phyloP scores from a whole-genome alignment of 2,888 invertebrate genomes.

The Atrina japonica region DNA sequence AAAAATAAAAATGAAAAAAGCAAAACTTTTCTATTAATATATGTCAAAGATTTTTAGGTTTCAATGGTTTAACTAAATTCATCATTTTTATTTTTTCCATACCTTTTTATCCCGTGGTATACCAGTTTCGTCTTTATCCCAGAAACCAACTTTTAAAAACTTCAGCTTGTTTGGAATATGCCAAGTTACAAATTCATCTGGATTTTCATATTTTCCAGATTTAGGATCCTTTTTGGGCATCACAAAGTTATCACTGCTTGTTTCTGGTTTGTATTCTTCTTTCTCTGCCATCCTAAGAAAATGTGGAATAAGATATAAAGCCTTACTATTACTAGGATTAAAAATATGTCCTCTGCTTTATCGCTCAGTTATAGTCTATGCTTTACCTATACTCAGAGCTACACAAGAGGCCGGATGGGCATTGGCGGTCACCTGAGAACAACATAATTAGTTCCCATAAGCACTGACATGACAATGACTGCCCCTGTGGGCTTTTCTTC shows the following conservation, averaged over 20 bases:
- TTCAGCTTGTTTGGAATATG: conserved; percentile 19
- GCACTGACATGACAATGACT: too few relatives aligned
- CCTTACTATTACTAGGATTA: too few relatives aligned
- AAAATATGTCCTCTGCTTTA: too few relatives aligned
- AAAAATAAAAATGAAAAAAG: background rate
- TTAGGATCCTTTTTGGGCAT: background rate
- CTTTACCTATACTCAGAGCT: too few relatives aligned
- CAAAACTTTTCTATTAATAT: background rate
- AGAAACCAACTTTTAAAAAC: background rate
- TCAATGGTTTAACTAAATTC: background rate
- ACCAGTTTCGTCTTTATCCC: background rate
- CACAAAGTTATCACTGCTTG: background rate
- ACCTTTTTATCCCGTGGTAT: conserved; percentile 14
- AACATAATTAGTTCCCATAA: too few relatives aligned
- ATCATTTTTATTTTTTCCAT: background rate
- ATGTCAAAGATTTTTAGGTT: background rate
- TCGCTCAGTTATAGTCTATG: too few relatives aligned
- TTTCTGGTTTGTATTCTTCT: background rate
- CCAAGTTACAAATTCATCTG: conserved; percentile 14
- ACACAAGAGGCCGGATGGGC: too few relatives aligned
- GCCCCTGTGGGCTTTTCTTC: too few relatives aligned
- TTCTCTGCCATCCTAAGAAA: background rate
- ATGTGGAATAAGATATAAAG: too few relatives aligned
- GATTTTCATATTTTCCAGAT: conserved; percentile 22
- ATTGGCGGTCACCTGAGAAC: too few relatives aligned